These are phyloP conservation scores for Ectemnius cavifrons DNA, from an alignment of 2,888 invertebrate genomes.

Conservation along the genomic window DNA sequence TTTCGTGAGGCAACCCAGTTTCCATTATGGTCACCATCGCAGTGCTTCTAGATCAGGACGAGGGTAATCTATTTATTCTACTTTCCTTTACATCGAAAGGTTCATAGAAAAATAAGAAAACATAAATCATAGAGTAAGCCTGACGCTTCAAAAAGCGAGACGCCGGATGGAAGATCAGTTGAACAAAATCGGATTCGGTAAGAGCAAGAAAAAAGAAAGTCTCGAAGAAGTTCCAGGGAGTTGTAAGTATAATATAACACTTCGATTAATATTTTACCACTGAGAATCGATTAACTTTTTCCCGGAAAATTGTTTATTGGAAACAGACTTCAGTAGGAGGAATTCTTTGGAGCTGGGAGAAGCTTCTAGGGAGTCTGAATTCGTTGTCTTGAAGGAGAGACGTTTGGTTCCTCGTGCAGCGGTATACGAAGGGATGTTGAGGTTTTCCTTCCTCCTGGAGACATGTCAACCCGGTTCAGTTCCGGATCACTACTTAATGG, in stretches of 20 bases:
- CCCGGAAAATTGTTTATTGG: neutral
- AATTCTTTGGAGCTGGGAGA: slow-evolving; percentile 91
- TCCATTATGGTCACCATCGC: slow-evolving; percentile 77
- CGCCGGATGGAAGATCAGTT: slow-evolving; percentile 94
- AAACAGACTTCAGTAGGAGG: slow-evolving; percentile 85
- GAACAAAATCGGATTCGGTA: slow-evolving; percentile 88
- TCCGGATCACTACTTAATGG: slow-evolving; percentile 97
- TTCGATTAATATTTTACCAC: neutral
- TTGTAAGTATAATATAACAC: slow-evolving; percentile 79
- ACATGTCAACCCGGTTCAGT: slow-evolving; percentile 97
- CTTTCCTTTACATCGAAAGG: neutral
- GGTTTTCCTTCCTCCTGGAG: slow-evolving; percentile 95
- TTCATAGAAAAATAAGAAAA: neutral
- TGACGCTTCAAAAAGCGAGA: slow-evolving; percentile 88
- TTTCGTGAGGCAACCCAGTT: slow-evolving; percentile 78
- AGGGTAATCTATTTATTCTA: slow-evolving; percentile 63
- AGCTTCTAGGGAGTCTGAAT: slow-evolving; percentile 90
- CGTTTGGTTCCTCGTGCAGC: slow-evolving; percentile 88
- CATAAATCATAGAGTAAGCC: slow-evolving; percentile 79
- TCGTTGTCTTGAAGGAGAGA: slow-evolving; percentile 92
- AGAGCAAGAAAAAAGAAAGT: slow-evolving; percentile 93
- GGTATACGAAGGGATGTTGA: slow-evolving; percentile 91
- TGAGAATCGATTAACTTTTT: too few species aligned
- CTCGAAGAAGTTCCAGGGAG: slow-evolving; percentile 91
- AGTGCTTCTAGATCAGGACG: slow-evolving; percentile 66